A percentile compares a stretch with the other conserved stretches of the same genome.
These are phyloP conservation scores for Melozone crissalis DNA, from an alignment of 2,113 vertebrate genomes.

Conservation along the genomic window DNA sequence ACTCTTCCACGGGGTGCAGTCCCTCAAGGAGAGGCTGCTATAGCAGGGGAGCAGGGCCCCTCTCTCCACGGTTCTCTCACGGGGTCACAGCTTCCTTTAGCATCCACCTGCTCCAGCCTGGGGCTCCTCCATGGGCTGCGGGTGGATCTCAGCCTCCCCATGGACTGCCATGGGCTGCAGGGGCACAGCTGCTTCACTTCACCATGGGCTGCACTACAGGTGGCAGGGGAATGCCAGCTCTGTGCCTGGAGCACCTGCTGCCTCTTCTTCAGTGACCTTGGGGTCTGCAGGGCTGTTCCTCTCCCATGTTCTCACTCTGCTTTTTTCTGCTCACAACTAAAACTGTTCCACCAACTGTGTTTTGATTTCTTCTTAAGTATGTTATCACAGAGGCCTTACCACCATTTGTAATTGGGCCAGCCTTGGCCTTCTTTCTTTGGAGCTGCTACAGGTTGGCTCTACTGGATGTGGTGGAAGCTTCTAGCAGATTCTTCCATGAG, in stretches of 20 bases:
- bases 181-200: background rate
- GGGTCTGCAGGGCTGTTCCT: background rate
- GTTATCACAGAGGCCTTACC: too few species aligned
- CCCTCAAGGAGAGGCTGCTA: background rate
- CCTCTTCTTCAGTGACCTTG: background rate
- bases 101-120: rapidly evolving
- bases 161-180: background rate
- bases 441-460: background rate
- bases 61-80: background rate
- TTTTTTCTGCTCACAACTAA: background rate
- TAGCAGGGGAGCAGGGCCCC: too few species aligned
- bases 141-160: background rate
- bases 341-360: background rate
- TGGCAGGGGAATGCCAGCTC: background rate
- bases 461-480: background rate
- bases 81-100: rapidly evolving
- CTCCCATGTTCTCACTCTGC: background rate
- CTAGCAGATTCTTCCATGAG: background rate
- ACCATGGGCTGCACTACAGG: background rate
- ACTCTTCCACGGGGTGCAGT: rapidly evolving
- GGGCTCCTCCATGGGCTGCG: background rate
- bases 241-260: rapidly evolving
- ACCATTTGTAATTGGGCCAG: background rate
- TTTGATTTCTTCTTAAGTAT: background rate
- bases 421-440: background rate